Evolutionary conservation across 2,113 vertebrate genomes (phyloP), one percentile per base, ranked within the genome.

Genomic region (Numenius arquata): DNA sequence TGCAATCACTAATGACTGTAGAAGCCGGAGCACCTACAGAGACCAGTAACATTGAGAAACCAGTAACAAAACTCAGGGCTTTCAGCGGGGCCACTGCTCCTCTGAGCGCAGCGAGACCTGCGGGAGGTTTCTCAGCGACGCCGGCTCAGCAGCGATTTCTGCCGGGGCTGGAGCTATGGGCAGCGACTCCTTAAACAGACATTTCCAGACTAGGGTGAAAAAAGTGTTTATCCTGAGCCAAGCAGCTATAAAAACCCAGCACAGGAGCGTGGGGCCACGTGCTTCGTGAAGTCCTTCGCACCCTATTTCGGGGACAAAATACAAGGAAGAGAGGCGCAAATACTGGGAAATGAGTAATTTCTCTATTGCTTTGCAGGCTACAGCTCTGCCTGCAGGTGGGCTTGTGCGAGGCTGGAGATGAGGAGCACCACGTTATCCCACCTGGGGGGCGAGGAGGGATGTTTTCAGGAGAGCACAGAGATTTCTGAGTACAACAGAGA

Each of bases 391-490:
- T 43, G 27, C 27, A 53, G 38, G 47, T 21, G 34, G 38, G 63
- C 29, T 68, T 38, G 48, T 9, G 36, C 0, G 7, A 87, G 53
- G 41, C 59, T 77, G 80, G 53, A 85, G 53, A 73, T 8, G 16
- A 26, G 1, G 3, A 82, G 45, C 43, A 21, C 26, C 0, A 0
- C 0, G 1, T 55, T 55, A 30, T 26, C 40, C 65, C 10, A 34
- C 30, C 15, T 3, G 2, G 8, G 36, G 30, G 23, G 4, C 0
- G 3, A 61, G 27, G 10, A 73, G 7, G 40, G 41, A 34, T 7
- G 13, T 36, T 66, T 45, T 34, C 32, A 26, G 52, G 40, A 71
- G 45, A 55, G n/a, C 61, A 36, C 52, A 50, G 55, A 62, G 53
- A n/a, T 38, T 66, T 36, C 15, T 0, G 6, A 59, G 9, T 56